Evolutionary conservation across 2,113 vertebrate genomes (phyloP).

Genomic region (Camelus bactrianus): DNA sequence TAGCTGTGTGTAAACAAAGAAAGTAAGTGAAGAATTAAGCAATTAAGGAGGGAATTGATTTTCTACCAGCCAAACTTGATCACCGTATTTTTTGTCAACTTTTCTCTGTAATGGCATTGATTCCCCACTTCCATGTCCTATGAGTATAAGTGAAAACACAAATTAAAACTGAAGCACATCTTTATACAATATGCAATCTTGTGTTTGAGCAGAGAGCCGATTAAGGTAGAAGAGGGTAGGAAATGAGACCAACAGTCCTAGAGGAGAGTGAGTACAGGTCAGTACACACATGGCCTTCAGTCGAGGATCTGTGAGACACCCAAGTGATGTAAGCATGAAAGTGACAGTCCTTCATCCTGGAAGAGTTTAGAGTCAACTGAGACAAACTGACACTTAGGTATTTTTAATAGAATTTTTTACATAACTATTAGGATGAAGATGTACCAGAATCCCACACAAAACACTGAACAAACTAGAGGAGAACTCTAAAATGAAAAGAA

Average conservation of each 20-base stretch:
- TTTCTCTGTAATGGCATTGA: background rate
- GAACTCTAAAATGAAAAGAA: background rate
- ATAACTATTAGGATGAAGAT: background rate
- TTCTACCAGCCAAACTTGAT: background rate
- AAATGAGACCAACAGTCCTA: background rate
- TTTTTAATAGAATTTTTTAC: background rate
- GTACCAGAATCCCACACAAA: background rate
- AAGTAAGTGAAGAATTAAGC: constrained; percentile 36
- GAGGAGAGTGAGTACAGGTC: background rate
- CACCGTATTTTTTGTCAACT: background rate
- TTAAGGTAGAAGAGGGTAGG: background rate
- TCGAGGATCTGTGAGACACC: background rate
- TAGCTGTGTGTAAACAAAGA: constrained; percentile 49
- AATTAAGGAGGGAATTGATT: constrained; percentile 37
- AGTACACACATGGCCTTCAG: background rate
- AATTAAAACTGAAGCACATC: background rate
- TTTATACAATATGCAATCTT: background rate
- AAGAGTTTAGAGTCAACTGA: background rate
- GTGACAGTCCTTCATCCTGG: background rate
- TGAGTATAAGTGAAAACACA: background rate
- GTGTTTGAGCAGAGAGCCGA: background rate
- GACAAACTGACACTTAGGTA: background rate
- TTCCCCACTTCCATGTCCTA: background rate
- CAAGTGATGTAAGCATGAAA: background rate
- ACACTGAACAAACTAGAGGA: background rate